phyloP scores from a whole-genome alignment of 2,113 vertebrate species.

The Numida meleagris region DNA sequence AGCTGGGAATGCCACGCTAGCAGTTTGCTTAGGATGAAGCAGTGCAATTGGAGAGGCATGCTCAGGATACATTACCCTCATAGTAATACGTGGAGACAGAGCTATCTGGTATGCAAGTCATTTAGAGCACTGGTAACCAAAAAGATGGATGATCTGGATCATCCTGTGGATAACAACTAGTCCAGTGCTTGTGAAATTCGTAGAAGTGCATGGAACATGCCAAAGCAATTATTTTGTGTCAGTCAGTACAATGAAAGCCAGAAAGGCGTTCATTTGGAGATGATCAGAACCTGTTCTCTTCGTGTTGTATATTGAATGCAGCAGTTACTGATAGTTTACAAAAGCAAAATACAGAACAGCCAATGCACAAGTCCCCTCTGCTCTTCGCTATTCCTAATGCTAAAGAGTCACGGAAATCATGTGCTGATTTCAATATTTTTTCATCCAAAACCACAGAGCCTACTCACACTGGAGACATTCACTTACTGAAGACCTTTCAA shows the following conservation, averaged over 20 bases:
- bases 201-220: neutral
- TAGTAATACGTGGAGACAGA: neutral
- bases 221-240: neutral
- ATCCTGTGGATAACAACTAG: neutral
- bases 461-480: neutral
- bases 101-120: neutral
- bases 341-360: neutral
- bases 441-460: neutral
- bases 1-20: constrained; percentile 34
- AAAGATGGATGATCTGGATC: neutral
- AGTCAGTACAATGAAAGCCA: neutral
- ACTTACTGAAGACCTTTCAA: neutral
- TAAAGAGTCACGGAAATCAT: neutral
- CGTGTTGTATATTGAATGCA: neutral
- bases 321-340: neutral
- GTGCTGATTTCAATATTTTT: no score
- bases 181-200: neutral
- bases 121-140: neutral
- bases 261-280: neutral
- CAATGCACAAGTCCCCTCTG: neutral
- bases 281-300: neutral
- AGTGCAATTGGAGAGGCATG: constrained; percentile 23
- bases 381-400: fast-evolving
- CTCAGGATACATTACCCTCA: neutral
- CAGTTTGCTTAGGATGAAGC: constrained; percentile 9